Evolutionary conservation across 2,113 vertebrate species (phyloP), one percentile per base, ranked within the genome.

Genomic region (Forbesichthys agassizii): DNA sequence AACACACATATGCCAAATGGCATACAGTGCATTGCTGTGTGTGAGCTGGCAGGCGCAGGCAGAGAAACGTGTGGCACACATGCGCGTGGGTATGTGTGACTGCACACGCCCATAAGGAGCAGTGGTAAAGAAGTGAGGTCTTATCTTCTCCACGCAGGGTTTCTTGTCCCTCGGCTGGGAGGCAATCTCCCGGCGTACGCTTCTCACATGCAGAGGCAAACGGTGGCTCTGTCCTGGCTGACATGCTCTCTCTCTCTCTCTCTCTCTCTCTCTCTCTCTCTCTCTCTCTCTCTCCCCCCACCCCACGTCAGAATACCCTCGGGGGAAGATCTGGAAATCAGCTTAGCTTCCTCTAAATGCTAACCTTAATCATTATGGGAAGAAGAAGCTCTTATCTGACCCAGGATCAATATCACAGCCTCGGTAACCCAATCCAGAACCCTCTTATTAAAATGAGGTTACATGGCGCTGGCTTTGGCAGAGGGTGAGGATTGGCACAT

Each of bases 111-210:
- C 8, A 53, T 60, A 33, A 18, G 46, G 33, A 20, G 46, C 20
- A 66, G 48, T 18, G 47, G 48, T 33, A 33, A 65, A 52, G 51
- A 63, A 54, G 65, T 64, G 57, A 75, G 75, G 89, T 86, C 84
- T 94, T 93, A 93, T 93, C 88, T 86, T 68, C 79, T 58, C 77
- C 80, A 90, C 65, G 78, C 91, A 95, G 91, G 75, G 90, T 88
- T 86, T 82, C 16, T 42, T 1, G 4, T 13, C 75, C 83, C 71
- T 80, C 83, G 74, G 76, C 80, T 61, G 76, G 77, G 83, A 86
- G 84, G 80, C 90, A 90, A 92, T 91, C 90, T 91, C 79, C 68
- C 82, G 72, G 87, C 61, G 70, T 14, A 54, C 36, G 36, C 79
- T 60, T 48, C 71, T 48, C 48, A 70, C 0, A 58, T 8, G 36